phyloP scores from a whole-genome alignment of 2,888 invertebrate genomes.

The Vesta saturnalis region DNA sequence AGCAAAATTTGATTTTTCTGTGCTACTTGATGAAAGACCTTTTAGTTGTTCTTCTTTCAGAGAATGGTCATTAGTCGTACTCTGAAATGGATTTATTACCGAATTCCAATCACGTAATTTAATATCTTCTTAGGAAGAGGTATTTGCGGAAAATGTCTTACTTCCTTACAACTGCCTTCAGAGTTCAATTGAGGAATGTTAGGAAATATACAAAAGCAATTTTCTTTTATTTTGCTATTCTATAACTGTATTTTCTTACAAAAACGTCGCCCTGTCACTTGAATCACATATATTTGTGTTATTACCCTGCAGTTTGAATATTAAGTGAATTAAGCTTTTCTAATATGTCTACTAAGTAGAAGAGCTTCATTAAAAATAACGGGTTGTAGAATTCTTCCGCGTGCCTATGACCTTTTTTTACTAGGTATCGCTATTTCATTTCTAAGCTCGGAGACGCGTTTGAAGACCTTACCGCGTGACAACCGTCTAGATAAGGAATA shows the following conservation, averaged over 20 bases:
- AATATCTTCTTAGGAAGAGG: neutral
- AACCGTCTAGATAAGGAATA: too few relatives aligned
- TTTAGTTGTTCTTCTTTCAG: too few relatives aligned
- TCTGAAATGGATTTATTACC: too few relatives aligned
- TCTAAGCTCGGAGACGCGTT: conserved; percentile 4
- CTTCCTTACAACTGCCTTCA: too few relatives aligned
- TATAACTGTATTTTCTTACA: conserved; percentile 19
- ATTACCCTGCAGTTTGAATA: too few relatives aligned
- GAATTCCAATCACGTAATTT: conserved; percentile 14
- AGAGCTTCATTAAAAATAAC: too few relatives aligned
- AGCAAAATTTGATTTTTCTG: too few relatives aligned
- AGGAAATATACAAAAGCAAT: neutral
- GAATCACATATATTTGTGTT: too few relatives aligned
- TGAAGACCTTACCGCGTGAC: neutral
- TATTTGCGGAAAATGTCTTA: neutral
- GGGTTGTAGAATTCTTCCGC: too few relatives aligned
- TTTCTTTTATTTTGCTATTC: conserved; percentile 12
- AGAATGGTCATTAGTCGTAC: too few relatives aligned
- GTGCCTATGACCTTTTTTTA: neutral
- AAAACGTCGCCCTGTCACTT: conserved; percentile 2
- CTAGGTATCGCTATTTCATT: conserved; percentile 12
- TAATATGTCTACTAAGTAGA: conserved; percentile 20
- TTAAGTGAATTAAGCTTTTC: conserved; percentile 13
- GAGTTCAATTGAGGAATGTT: conserved; percentile 5
- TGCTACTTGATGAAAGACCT: too few relatives aligned